These are phyloP conservation scores for Caenorhabditis tropicalis DNA, from an alignment of 1,140 invertebrate species.

Conservation along the genomic window DNA sequence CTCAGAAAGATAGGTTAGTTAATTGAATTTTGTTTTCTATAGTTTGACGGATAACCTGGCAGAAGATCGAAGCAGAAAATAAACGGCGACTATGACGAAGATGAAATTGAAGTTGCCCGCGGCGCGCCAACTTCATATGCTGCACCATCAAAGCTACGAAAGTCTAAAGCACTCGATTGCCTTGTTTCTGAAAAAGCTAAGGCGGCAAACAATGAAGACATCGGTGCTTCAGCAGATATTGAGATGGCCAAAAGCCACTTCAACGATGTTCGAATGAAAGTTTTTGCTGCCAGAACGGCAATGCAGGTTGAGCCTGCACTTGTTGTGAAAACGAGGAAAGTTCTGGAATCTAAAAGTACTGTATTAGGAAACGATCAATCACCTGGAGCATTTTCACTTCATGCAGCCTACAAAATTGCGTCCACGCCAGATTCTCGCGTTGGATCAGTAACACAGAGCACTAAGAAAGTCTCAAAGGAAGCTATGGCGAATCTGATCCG, in stretches of 20 bases:
- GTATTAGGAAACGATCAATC: slow-evolving; percentile 28
- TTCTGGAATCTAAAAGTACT: not conserved
- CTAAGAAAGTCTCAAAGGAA: not conserved
- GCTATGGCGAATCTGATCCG: slow-evolving; percentile 19
- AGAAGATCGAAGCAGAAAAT: not conserved
- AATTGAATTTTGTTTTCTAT: not conserved
- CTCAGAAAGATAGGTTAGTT: slow-evolving; percentile 29
- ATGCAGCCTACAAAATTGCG: slow-evolving; percentile 19
- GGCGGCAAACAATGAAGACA: not conserved
- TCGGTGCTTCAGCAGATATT: not conserved
- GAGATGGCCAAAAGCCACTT: slow-evolving; percentile 22
- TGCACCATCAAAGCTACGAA: slow-evolving; percentile 18
- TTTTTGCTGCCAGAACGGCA: slow-evolving; percentile 51
- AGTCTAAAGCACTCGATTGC: slow-evolving; percentile 10
- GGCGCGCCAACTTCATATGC: not conserved
- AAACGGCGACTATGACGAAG: not conserved
- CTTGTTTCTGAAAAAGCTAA: not conserved
- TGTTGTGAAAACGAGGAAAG: slow-evolving; percentile 23
- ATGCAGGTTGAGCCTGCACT: slow-evolving; percentile 48
- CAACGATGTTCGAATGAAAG: slow-evolving; percentile 46
- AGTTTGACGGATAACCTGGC: not conserved
- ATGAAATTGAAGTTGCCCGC: not conserved
- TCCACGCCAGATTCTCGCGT: slow-evolving; percentile 1
- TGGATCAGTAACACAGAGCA: not conserved
- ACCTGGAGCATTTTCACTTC: slow-evolving; percentile 47